A percentile compares a stretch with the other conserved stretches of the same genome.
Conservation (phyloP, 2,888 invertebrate genomes). For the Diadromus collaris region DNA sequence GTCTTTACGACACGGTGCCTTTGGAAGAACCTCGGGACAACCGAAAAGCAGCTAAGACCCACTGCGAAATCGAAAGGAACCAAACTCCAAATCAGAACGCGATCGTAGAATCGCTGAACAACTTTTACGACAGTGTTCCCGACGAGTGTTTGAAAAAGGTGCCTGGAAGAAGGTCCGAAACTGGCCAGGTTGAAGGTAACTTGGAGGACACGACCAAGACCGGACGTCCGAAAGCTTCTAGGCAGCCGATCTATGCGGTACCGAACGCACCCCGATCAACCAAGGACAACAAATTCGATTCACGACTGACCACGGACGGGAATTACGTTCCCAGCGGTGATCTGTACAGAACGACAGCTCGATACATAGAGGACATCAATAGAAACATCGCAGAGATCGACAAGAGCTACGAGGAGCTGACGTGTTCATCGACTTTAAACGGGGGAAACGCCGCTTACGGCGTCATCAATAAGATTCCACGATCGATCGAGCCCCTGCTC, state of each 20-base stretch:
- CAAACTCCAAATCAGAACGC: constrained; percentile 13
- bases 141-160: constrained; percentile 45
- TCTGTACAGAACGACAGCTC: constrained; percentile 73
- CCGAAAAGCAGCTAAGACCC: constrained; percentile 2
- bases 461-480: constrained; percentile 70
- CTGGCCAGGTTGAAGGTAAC: not conserved
- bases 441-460: constrained; percentile 67
- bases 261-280: constrained; percentile 65
- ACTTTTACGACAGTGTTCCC: constrained; percentile 54
- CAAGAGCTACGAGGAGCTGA: constrained; percentile 73
- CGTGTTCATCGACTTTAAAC: constrained; percentile 63
- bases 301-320: constrained; percentile 62
- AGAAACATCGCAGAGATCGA: constrained; percentile 77
- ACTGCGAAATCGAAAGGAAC: constrained; percentile 29
- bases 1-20: constrained; percentile 67
- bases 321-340: constrained; percentile 77
- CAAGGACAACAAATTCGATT: constrained; percentile 51
- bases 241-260: constrained; percentile 74
- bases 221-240: constrained; percentile 31
- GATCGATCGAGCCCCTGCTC: constrained; percentile 51
- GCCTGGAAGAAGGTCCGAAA: constrained; percentile 30
- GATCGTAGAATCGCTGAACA: constrained; percentile 39
- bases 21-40: constrained; percentile 54
- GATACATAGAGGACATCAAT: constrained; percentile 77
- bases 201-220: constrained; percentile 4